These are phyloP conservation scores for Gallinago paraguaiae DNA, from an alignment of 2,113 vertebrate genomes.

Conservation along the genomic window DNA sequence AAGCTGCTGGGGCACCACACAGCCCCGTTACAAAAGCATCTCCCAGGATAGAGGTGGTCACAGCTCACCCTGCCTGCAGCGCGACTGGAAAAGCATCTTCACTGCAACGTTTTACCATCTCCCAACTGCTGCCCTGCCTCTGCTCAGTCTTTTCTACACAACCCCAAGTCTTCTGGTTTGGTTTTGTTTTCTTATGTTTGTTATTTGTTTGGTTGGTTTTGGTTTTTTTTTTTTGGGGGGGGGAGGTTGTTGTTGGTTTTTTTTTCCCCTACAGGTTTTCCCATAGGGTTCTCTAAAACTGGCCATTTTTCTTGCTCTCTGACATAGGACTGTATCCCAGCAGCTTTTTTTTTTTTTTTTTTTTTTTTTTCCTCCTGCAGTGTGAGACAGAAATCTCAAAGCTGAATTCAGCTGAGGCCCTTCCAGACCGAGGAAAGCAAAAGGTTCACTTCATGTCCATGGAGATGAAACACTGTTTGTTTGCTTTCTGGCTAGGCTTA, in stretches of 20 bases:
- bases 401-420: not conserved
- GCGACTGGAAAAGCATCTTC: fast-evolving
- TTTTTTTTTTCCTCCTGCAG: fast-evolving
- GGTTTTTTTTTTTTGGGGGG: too few relatives aligned
- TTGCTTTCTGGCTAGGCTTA: not conserved
- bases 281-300: not conserved
- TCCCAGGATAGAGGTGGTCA: fast-evolving
- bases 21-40: fast-evolving
- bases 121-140: not conserved
- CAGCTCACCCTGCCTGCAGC: fast-evolving
- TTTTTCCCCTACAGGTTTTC: not conserved
- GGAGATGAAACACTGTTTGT: not conserved
- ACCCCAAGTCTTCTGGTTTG: not conserved
- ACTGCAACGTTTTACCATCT: too few relatives aligned
- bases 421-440: not conserved
- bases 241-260: not conserved
- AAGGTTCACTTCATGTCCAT: not conserved
- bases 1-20: fast-evolving
- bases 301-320: not conserved
- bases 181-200: not conserved
- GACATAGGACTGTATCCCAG: not conserved
- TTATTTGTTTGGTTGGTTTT: not conserved
- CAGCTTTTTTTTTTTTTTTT: not conserved
- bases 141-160: not conserved
- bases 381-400: fast-evolving